Evolutionary conservation across 2,888 invertebrate genomes (phyloP).

Genomic region (Seira sanloemensis): DNA sequence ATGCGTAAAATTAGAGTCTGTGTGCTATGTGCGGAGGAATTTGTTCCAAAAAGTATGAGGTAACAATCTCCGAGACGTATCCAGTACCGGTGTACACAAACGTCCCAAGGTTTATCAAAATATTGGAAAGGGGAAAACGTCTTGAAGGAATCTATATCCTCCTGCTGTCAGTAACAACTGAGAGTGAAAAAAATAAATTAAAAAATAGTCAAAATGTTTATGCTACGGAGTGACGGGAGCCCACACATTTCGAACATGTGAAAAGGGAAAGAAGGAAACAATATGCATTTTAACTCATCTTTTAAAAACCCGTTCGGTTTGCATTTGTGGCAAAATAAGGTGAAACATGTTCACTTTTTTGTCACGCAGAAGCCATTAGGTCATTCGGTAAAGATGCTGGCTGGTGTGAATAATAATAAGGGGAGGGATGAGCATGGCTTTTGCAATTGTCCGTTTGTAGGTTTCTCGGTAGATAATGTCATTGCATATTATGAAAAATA

Average conservation of each 20-base stretch:
- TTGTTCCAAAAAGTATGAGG: slow-evolving; percentile 8
- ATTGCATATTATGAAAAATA: no score
- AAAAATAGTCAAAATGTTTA: background rate
- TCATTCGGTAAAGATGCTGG: no score
- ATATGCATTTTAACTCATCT: background rate
- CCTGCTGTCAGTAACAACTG: background rate
- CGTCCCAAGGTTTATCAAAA: background rate
- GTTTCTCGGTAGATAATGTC: no score
- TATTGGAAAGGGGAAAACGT: no score
- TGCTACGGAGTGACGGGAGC: background rate
- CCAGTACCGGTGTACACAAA: background rate
- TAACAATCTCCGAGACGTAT: background rate
- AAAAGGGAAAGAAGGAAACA: no score
- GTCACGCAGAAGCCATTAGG: background rate
- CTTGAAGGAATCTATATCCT: no score
- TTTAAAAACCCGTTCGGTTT: background rate
- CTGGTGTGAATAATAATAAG: no score
- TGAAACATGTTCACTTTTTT: background rate
- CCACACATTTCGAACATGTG: no score
- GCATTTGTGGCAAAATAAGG: background rate
- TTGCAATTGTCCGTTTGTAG: no score
- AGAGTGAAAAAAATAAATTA: background rate
- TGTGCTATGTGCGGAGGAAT: background rate
- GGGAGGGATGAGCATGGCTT: no score
- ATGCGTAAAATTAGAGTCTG: background rate